Conservation (phyloP, 1,140 invertebrate species). For the Apis mellifera region DNA sequence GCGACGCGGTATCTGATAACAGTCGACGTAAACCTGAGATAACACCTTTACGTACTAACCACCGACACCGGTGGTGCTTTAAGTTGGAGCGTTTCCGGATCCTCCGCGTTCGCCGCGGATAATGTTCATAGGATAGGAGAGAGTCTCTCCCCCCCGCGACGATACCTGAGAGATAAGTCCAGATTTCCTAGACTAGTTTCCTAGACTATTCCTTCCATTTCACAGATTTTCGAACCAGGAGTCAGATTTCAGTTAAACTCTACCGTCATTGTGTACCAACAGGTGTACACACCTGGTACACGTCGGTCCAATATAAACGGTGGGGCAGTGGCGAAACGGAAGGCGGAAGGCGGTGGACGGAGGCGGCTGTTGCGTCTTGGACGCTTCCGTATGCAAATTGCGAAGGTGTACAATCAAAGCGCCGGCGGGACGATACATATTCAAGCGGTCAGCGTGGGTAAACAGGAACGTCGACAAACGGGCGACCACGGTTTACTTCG, state of each 20-base stretch:
- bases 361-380: slow-evolving; percentile 56
- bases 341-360: not conserved
- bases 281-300: too few relatives aligned
- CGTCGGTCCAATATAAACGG: too few relatives aligned
- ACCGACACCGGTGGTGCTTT: slow-evolving; percentile 49
- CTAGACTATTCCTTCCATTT: too few relatives aligned
- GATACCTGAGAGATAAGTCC: too few relatives aligned
- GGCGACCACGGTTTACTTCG: slow-evolving; percentile 50
- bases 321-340: too few relatives aligned
- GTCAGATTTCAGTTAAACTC: too few relatives aligned
- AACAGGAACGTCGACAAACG: slow-evolving; percentile 55
- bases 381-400: slow-evolving; percentile 64
- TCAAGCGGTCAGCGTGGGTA: slow-evolving; percentile 65
- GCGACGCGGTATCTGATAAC: slow-evolving; percentile 61
- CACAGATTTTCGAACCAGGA: too few relatives aligned
- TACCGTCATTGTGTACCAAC: too few relatives aligned
- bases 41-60: slow-evolving; percentile 57
- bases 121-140: not conserved
- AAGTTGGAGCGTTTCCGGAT: slow-evolving; percentile 42
- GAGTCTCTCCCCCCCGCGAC: too few relatives aligned
- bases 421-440: slow-evolving; percentile 65
- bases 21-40: slow-evolving; percentile 59
- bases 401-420: slow-evolving; percentile 69
- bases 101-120: not conserved
- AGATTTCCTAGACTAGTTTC: too few relatives aligned